These are phyloP conservation scores for Mycalesis mineus DNA, from an alignment of 2,888 invertebrate species.

Conservation along the genomic window DNA sequence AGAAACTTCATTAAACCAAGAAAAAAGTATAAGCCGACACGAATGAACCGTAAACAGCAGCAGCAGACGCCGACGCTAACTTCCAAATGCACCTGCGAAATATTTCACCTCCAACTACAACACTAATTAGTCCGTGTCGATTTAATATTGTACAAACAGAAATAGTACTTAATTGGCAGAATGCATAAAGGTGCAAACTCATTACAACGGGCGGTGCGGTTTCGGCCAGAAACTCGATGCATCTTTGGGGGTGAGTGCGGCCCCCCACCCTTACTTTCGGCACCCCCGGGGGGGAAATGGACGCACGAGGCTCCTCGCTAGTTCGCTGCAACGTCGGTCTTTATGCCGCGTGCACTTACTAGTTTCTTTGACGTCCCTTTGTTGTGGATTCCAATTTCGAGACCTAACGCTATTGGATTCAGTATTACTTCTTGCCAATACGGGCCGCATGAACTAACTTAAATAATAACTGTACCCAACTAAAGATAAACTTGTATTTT, in stretches of 20 bases:
- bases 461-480: conserved; percentile 8
- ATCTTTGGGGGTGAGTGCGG: conserved; percentile 72
- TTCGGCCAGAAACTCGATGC: conserved; percentile 73
- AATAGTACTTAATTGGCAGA: conserved; percentile 32
- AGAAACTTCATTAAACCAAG: too few relatives aligned
- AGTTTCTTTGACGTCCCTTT: conserved; percentile 75
- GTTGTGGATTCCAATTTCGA: conserved; percentile 70
- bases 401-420: conserved; percentile 44
- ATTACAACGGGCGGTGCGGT: conserved; percentile 67
- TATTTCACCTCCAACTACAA: conserved; percentile 14
- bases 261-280: conserved; percentile 45
- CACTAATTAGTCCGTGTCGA: conserved; percentile 29
- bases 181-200: conserved; percentile 61
- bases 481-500: conserved; percentile 12
- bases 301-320: conserved; percentile 72
- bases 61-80: background rate
- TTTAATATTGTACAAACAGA: conserved; percentile 32
- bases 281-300: conserved; percentile 61
- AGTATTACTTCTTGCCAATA: conserved; percentile 34
- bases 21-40: too few relatives aligned
- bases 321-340: conserved; percentile 59
- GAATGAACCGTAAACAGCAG: too few relatives aligned
- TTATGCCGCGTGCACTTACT: conserved; percentile 74
- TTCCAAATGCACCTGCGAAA: conserved; percentile 11
- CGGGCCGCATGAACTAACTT: conserved; percentile 24